Conservation (phyloP, 2,888 invertebrate genomes). For the Eutolmus rufibarbis region DNA sequence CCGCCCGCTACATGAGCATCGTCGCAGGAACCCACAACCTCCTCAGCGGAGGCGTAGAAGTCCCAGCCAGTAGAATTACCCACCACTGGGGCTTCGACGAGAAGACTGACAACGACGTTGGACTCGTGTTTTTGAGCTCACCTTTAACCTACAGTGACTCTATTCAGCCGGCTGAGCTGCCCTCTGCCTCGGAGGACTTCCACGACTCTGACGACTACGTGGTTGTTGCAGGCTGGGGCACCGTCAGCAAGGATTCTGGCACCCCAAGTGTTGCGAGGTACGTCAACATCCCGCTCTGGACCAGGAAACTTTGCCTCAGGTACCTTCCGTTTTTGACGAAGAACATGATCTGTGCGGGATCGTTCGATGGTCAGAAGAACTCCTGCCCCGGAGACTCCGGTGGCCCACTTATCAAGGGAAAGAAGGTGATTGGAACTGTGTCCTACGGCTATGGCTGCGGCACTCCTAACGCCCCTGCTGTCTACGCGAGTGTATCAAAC, state of each 20-base stretch:
- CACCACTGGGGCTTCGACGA: background rate
- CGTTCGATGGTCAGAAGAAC: background rate
- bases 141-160: background rate
- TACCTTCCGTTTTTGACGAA: background rate
- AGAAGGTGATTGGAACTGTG: background rate
- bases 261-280: background rate
- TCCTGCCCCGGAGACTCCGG: background rate
- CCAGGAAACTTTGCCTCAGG: background rate
- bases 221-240: background rate
- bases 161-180: background rate
- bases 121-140: background rate
- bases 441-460: background rate
- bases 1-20: background rate
- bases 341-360: background rate
- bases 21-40: background rate
- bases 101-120: background rate
- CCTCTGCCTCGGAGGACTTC: background rate
- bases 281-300: background rate
- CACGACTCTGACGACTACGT: background rate
- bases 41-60: background rate
- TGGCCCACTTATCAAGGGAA: background rate
- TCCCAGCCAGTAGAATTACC: background rate
- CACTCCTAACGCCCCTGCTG: background rate
- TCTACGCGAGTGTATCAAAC: background rate
- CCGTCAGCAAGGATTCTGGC: background rate